A percentile compares a stretch with the other conserved stretches of the same genome.
Conservation (phyloP, 2,113 vertebrate genomes). For the Embiotoca jacksoni region DNA sequence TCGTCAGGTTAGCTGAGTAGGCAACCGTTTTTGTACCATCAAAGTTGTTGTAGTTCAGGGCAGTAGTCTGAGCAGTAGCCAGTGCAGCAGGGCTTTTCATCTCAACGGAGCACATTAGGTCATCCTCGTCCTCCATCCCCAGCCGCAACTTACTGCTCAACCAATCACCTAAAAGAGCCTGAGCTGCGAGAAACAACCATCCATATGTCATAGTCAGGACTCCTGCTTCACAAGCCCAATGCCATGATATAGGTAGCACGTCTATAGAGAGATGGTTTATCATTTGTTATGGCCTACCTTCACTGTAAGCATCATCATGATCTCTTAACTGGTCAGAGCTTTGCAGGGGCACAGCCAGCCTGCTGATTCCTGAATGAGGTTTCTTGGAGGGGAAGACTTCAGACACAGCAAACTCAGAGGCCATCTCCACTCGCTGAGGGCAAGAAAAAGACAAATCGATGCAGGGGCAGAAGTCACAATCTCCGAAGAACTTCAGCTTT, state of each 20-base stretch:
- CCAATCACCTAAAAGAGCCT: constrained; percentile 89
- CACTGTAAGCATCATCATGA: constrained; percentile 85
- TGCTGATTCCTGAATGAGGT: constrained; percentile 48
- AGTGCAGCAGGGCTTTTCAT: constrained; percentile 38
- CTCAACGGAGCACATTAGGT: constrained; percentile 49
- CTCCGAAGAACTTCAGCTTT: background rate
- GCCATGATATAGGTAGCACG: constrained; percentile 15
- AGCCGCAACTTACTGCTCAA: constrained; percentile 87
- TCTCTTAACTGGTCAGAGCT: constrained; percentile 83
- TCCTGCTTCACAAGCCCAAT: constrained; percentile 7
- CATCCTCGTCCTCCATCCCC: constrained; percentile 82
- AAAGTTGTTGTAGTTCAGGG: constrained; percentile 83
- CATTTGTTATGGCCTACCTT: constrained; percentile 84
- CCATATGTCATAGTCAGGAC: background rate
- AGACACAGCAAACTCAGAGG: constrained; percentile 86
- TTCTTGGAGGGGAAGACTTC: constrained; percentile 82
- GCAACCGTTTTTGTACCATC: constrained; percentile 84
- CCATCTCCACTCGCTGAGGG: constrained; percentile 84
- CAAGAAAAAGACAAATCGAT: background rate
- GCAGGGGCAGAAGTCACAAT: constrained; percentile 2
- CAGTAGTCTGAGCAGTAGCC: constrained; percentile 38
- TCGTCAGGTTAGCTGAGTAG: background rate
- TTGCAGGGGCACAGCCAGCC: constrained; percentile 73
- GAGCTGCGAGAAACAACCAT: constrained; percentile 81
- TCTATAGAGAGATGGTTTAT: constrained; percentile 2